phyloP scores from a whole-genome alignment of 2,888 invertebrate species.

The Mimas tiliae region DNA sequence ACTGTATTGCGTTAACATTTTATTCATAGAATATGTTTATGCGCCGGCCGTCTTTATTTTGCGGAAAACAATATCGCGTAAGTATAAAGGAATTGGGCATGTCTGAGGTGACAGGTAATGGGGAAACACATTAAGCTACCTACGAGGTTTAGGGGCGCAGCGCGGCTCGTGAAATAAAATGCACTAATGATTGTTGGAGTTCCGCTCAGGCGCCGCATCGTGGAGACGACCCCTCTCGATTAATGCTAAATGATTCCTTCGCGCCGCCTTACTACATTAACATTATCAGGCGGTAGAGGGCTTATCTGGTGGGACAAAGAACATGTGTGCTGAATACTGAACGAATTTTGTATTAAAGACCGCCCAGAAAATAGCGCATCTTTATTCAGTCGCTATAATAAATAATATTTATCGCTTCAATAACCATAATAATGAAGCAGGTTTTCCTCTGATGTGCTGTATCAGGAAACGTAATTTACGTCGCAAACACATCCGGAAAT shows the following conservation, averaged over 20 bases:
- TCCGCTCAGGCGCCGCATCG: slow-evolving; percentile 39
- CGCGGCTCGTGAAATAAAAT: slow-evolving; percentile 64
- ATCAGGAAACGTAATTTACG: slow-evolving; percentile 41
- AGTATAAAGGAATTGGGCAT: slow-evolving; percentile 49
- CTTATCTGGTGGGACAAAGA: slow-evolving; percentile 34
- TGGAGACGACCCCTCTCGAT: slow-evolving; percentile 49
- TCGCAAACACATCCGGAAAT: slow-evolving; percentile 55
- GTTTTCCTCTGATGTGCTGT: slow-evolving; percentile 42
- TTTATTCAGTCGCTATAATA: slow-evolving; percentile 30
- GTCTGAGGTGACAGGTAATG: slow-evolving; percentile 68
- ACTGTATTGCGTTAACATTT: neutral
- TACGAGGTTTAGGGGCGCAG: slow-evolving; percentile 49
- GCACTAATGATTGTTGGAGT: slow-evolving; percentile 66
- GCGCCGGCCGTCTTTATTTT: neutral
- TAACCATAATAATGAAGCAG: slow-evolving; percentile 41
- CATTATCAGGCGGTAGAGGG: slow-evolving; percentile 32
- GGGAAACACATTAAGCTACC: slow-evolving; percentile 69
- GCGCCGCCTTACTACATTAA: slow-evolving; percentile 32
- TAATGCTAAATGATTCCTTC: slow-evolving; percentile 48
- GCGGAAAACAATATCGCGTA: slow-evolving; percentile 49
- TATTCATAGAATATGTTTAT: slow-evolving; percentile 12
- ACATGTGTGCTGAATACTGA: slow-evolving; percentile 34
- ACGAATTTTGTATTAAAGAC: slow-evolving; percentile 25
- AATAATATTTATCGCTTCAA: slow-evolving; percentile 39
- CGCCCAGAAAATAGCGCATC: slow-evolving; percentile 15